Percentiles rank a stretch among this genome's conserved stretches.
These are phyloP conservation scores for Clupea harengus DNA, from an alignment of 2,113 vertebrate species.

Conservation along the genomic window DNA sequence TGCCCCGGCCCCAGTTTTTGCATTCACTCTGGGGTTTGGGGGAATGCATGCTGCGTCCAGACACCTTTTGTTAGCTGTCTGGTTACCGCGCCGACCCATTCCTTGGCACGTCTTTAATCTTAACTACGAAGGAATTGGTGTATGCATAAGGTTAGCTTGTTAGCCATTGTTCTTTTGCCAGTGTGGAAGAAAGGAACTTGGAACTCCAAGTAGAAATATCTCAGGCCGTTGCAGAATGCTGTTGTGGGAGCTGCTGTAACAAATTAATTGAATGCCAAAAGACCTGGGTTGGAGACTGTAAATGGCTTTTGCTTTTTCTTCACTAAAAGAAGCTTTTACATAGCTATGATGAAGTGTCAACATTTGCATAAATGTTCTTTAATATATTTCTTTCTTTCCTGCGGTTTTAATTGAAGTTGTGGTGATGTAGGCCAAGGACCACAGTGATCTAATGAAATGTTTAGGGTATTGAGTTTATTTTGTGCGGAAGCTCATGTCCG, in stretches of 20 bases:
- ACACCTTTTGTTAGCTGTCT: conserved; percentile 34
- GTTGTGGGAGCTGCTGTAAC: background rate
- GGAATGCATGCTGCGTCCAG: conserved; percentile 47
- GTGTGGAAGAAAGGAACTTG: background rate
- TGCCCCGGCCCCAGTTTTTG: conserved; percentile 47
- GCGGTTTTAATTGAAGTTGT: background rate
- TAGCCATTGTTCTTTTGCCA: conserved; percentile 31
- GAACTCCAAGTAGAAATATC: background rate
- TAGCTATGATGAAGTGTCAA: background rate
- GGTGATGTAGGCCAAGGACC: background rate
- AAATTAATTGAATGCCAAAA: background rate
- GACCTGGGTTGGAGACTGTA: background rate
- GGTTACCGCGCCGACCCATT: conserved; percentile 32
- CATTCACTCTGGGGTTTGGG: conserved; percentile 46
- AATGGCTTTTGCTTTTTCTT: background rate
- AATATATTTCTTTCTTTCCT: background rate
- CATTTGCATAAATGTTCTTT: background rate
- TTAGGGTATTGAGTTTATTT: background rate
- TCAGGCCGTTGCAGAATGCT: background rate
- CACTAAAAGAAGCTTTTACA: background rate
- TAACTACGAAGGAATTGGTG: conserved; percentile 18
- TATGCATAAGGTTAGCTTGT: conserved; percentile 25
- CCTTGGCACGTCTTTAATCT: conserved; percentile 15
- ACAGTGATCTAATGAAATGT: background rate
- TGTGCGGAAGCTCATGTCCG: background rate